Evolutionary conservation across 2,113 vertebrate genomes (phyloP).

Genomic region (Athene noctua): DNA sequence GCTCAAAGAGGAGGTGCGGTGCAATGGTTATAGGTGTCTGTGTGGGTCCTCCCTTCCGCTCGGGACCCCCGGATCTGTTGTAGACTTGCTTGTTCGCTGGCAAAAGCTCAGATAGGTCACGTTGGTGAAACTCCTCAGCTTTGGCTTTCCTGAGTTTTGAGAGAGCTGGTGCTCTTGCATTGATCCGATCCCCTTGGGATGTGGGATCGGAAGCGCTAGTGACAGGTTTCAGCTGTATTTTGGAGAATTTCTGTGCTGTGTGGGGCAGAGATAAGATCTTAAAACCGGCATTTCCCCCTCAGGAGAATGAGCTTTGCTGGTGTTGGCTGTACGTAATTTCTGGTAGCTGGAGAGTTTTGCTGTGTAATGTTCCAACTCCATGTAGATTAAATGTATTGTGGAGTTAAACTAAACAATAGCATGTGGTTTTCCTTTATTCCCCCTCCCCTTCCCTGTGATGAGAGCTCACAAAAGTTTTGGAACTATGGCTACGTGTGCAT

Average conservation of each 20-base stretch:
- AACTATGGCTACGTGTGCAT: neutral
- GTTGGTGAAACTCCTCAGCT: neutral
- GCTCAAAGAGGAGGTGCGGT: neutral
- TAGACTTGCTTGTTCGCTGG: too few relatives aligned
- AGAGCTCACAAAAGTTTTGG: neutral
- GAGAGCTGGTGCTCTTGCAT: neutral
- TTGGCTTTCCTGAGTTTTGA: neutral
- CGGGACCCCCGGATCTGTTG: too few relatives aligned
- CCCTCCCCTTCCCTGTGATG: neutral
- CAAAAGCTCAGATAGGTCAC: neutral
- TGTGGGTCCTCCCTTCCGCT: neutral
- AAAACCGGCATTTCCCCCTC: neutral
- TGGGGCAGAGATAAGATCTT: neutral
- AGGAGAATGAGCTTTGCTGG: neutral
- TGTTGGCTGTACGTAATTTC: neutral
- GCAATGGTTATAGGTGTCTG: neutral
- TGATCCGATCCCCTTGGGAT: neutral
- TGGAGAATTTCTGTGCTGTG: neutral
- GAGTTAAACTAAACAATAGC: constrained; percentile 14
- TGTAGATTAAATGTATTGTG: neutral
- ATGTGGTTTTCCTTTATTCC: constrained; percentile 19
- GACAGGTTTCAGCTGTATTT: neutral
- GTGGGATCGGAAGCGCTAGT: neutral
- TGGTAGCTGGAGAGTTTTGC: neutral
- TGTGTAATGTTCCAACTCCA: neutral